Evolutionary conservation across 2,113 vertebrate species (phyloP).

Genomic region (Pelecanus crispus): DNA sequence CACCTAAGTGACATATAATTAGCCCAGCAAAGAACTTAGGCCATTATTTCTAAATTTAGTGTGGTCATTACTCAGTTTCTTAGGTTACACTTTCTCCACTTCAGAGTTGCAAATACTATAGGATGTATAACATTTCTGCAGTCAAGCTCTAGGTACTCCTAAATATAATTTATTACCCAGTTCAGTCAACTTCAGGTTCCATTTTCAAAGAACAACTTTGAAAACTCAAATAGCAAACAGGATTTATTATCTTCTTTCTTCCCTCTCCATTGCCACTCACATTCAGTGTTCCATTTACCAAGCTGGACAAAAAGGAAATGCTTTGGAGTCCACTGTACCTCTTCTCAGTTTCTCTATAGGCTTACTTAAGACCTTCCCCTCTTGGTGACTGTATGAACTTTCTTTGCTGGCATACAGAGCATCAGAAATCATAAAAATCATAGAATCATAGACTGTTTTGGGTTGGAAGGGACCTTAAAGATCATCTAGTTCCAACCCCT

Average conservation of each 20-base stretch:
- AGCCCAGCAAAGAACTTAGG: background rate
- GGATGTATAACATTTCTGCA: background rate
- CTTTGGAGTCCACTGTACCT: background rate
- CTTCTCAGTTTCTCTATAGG: background rate
- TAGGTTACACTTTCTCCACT: background rate
- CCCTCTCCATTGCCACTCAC: background rate
- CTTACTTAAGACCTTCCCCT: background rate
- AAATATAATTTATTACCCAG: background rate
- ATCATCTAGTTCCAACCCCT: no score
- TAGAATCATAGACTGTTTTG: no score
- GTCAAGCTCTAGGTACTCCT: background rate
- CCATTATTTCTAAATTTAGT: background rate
- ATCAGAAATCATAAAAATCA: background rate
- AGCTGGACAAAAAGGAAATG: background rate
- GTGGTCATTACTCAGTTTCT: background rate
- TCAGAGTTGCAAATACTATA: background rate
- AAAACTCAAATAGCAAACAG: background rate
- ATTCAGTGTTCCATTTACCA: background rate
- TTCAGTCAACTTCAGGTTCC: constrained; percentile 5
- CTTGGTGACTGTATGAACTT: background rate
- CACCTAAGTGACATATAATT: background rate
- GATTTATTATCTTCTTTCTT: constrained; percentile 6
- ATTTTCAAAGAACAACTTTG: constrained; percentile 13
- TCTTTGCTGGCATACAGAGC: background rate
- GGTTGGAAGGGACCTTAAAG: no score